Percentiles rank a stretch among this genome's conserved stretches.
Evolutionary conservation across 2,113 vertebrate species (phyloP).

Genomic region (Atlantisia rogersi): DNA sequence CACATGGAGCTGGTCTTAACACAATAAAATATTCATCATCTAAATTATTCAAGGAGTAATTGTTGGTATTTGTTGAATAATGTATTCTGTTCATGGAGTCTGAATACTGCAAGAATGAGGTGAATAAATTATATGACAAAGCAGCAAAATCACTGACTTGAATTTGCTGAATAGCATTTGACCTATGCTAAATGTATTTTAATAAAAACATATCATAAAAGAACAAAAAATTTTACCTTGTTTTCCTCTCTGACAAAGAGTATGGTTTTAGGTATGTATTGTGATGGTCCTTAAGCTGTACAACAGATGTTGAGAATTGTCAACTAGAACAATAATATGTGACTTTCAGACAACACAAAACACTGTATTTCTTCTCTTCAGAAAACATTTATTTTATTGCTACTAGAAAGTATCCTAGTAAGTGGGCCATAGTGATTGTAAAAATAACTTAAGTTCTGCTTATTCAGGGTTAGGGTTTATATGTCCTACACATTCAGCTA

Average conservation of each 20-base stretch:
- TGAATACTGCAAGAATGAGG: constrained; percentile 12
- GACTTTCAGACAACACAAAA: background rate
- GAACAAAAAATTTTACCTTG: background rate
- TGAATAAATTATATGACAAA: constrained; percentile 52
- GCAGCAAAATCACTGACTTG: constrained; percentile 7
- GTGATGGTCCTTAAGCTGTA: background rate
- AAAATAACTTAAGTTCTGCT: constrained; percentile 1
- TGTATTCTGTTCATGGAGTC: constrained; percentile 30
- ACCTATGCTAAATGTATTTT: background rate
- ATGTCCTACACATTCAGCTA: background rate
- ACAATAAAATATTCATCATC: constrained; percentile 47
- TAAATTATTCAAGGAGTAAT: constrained; percentile 63
- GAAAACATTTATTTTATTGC: background rate
- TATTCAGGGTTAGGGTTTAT: background rate
- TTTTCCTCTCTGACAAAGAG: background rate
- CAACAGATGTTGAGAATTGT: background rate
- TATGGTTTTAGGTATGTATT: background rate
- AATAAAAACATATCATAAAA: background rate
- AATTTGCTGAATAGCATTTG: constrained; percentile 19
- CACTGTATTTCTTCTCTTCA: background rate
- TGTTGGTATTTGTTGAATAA: constrained; percentile 62
- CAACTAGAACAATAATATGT: constrained; percentile 12
- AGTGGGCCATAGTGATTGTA: background rate
- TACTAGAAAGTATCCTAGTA: background rate
- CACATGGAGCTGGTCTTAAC: background rate